These are phyloP conservation scores for Cyrtodaria siliqua DNA, from an alignment of 2,888 invertebrate species.

Conservation along the genomic window DNA sequence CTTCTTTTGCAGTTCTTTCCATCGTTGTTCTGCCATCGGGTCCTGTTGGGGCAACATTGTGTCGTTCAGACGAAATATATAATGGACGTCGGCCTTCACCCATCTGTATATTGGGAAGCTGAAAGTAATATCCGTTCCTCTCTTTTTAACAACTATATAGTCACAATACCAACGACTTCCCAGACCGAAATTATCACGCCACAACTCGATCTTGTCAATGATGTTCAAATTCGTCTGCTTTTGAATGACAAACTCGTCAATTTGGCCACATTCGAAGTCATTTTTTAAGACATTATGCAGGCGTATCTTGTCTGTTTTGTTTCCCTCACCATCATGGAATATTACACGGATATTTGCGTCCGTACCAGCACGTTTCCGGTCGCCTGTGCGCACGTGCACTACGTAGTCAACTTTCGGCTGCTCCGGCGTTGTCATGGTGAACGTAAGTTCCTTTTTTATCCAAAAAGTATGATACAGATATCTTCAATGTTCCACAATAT, in stretches of 20 bases:
- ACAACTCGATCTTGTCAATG: conserved; percentile 82
- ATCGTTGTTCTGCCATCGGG: conserved; percentile 82
- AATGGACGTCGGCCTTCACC: conserved; percentile 83
- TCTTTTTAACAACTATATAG: conserved; percentile 77
- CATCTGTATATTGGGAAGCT: conserved; percentile 86
- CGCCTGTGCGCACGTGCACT: conserved; percentile 86
- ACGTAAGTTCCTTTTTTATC: too few relatives aligned
- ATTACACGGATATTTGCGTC: conserved; percentile 86
- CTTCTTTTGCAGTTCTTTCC: conserved; percentile 85
- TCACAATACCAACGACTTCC: conserved; percentile 86
- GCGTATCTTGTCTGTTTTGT: conserved; percentile 79
- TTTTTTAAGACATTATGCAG: conserved; percentile 84
- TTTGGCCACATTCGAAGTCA: conserved; percentile 81
- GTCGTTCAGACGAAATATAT: conserved; percentile 85
- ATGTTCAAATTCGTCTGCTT: conserved; percentile 60
- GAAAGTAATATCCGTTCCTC: conserved; percentile 56
- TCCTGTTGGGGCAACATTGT: conserved; percentile 86
- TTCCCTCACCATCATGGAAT: conserved; percentile 84
- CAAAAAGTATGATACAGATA: too few relatives aligned
- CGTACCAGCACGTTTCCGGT: conserved; percentile 85
- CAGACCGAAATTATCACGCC: conserved; percentile 84
- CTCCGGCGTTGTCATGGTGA: too few relatives aligned
- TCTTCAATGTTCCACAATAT: too few relatives aligned
- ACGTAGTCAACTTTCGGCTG: conserved; percentile 46
- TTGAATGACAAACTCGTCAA: conserved; percentile 73